phyloP scores from a whole-genome alignment of 35 echinoderm and acorn worm species.

The Anneissia japonica region DNA sequence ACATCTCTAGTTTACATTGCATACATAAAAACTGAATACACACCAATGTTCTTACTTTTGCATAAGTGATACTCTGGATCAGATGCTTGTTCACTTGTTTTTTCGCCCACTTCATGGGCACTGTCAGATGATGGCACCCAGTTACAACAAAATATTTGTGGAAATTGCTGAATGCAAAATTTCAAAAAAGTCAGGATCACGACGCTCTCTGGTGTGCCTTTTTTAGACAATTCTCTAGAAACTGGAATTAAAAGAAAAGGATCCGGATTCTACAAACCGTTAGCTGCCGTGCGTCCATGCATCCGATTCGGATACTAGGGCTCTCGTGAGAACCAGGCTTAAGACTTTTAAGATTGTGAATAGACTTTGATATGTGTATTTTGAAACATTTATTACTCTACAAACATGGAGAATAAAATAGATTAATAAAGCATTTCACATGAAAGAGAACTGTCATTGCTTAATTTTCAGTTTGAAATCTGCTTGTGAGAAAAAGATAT shows the following conservation, averaged over 20 bases:
- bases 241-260: neutral
- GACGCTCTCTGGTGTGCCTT: conserved; percentile 19
- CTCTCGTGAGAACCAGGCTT: neutral
- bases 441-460: too few relatives aligned
- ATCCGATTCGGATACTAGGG: neutral
- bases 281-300: neutral
- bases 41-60: conserved; percentile 3
- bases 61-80: conserved; percentile 35
- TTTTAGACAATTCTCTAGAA: conserved; percentile 3
- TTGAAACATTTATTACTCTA: neutral
- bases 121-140: conserved; percentile 3
- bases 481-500: too few relatives aligned
- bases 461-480: too few relatives aligned
- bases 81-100: neutral
- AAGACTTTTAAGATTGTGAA: conserved; percentile 4
- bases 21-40: neutral
- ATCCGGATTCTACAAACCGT: neutral
- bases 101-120: neutral
- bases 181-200: conserved; percentile 48
- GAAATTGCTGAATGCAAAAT: conserved; percentile 32
- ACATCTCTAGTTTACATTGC: conserved; percentile 3
- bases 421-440: too few relatives aligned
- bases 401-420: neutral
- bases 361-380: conserved; percentile 2
- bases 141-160: conserved; percentile 35